Evolutionary conservation across 2,113 vertebrate genomes (phyloP), one percentile per base, ranked within the genome.

Genomic region (Neotoma lepida): DNA sequence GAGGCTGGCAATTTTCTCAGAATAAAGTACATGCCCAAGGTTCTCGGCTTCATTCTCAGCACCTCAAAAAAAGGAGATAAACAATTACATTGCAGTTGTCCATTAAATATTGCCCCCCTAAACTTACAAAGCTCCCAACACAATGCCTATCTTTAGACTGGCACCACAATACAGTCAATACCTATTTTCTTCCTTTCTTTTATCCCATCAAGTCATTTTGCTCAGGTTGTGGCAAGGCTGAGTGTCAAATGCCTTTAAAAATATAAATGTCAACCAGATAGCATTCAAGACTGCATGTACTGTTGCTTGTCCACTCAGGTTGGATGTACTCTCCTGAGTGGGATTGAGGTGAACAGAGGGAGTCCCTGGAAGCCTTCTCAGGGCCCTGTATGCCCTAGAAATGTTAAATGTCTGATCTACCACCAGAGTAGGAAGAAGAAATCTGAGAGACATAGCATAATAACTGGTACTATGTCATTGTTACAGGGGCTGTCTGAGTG

Each of bases 91-190:
- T 91, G n/a, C 51, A 78, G 7, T 35, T 96, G n/a, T 71, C 33
- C 44, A 41, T 93, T 93, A 89, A 89, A 78, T 86, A 77, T 22
- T 24, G 86, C 54, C 33, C 71, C 85, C 82, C 68, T 24, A 82
- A 88, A 82, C 22, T 77, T 81, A 91, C 28, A 12, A 78, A 58
- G 44, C 61, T 92, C 63, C 58, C 33, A 82, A 77, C 70, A 74
- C 64, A 41, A 44, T 9, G 7, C 78, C 39, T 49, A 22, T 74
- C n/a, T 61, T 9, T 51, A 17, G 9, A 5, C 46, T 44, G 39
- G 41, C 9, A 44, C 0, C 35, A 33, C 20, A 22, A 39, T 12
- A n/a, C 0, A 64, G 71, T n/a, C 28, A 58, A 9, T 58, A 44
- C 49, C 46, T 35, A 30, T 35, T 80, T 94, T 78, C 77, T 49